phyloP scores from a whole-genome alignment of 2,113 vertebrate genomes.

The Solenodon paradoxus region DNA sequence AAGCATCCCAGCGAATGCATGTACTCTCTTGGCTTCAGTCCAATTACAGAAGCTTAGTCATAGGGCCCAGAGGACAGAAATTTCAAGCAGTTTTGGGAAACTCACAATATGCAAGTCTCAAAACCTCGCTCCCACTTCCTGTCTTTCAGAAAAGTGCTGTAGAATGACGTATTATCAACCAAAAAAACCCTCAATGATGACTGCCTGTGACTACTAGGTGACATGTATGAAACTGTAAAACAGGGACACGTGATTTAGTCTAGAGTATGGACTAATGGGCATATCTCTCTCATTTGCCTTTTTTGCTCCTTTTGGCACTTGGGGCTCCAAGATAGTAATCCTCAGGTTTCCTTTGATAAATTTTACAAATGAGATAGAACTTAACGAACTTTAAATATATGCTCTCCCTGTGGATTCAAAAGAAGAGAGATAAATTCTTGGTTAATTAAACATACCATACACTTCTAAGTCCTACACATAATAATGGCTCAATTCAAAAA shows the following conservation, averaged over 20 bases:
- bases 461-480: background rate
- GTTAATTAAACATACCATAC: background rate
- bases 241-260: background rate
- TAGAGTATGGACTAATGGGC: background rate
- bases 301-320: background rate
- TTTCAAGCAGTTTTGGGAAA: slow-evolving; percentile 34
- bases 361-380: slow-evolving; percentile 6
- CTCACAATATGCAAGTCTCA: background rate
- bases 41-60: slow-evolving; percentile 65
- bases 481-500: background rate
- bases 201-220: background rate
- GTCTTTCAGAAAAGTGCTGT: background rate
- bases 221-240: background rate
- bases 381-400: background rate
- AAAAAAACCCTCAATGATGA: background rate
- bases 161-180: background rate
- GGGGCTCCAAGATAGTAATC: background rate
- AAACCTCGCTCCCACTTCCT: background rate
- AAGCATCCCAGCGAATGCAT: background rate
- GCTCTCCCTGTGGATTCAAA: background rate
- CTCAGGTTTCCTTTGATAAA: background rate
- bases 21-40: slow-evolving; percentile 7
- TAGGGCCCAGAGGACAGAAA: slow-evolving; percentile 3
- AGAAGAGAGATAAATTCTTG: background rate
- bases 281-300: background rate